Base-by-base conservation (phyloP, 2,888 invertebrate genomes). In the Ichneumoninae sp. region DNA sequence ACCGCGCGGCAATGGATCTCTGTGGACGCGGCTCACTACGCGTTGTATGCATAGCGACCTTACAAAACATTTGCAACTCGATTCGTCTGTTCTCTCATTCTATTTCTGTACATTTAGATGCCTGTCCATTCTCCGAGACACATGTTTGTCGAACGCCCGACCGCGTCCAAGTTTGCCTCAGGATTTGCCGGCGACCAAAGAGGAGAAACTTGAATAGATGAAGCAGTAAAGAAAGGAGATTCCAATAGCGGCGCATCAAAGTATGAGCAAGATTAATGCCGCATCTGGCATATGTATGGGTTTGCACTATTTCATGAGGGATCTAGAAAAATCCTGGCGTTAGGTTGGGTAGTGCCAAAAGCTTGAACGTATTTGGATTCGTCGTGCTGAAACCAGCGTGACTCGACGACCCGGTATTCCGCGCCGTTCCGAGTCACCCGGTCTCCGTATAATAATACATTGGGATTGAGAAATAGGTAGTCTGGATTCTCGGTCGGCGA, bases 51-150 rank as follows among this genome's bases (percentile, higher is more conserved):
- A 70, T 40, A 71, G 19, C n/a, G 50, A 30, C 33, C 65, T 60
- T 33, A 30, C 54, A 66, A 80, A 80, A 80, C 80, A 80, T 83
- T 80, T 76, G 66, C 71, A 74, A 57, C 70, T 76, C 71, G 65
- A 70, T 66, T 63, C 30, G 19, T 30, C 60, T 22, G 22, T 22
- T 40, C 19, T 57, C 19, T 13, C 50, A 1, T 65, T 8, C 40
- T 26, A 10, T 22, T 80, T 40, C n/a, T 30, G 26, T 5, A 79
- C 36, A 22, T 57, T 36, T 68, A 26, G 50, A 44, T 54, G 26
- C 30, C 33, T 44, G 13, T 54, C 22, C 33, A 36, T 33, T 13
- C 47, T 22, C 8, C 40, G 3, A 13, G 3, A 13, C 7, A 40
- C 50, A 36, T 63, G 40, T 33, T n/a, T 36, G 10, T 40, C 6